A percentile compares a stretch with the other conserved stretches of the same genome.
phyloP scores from a whole-genome alignment of 2,888 invertebrate genomes.

The Synanthedon myopaeformis region DNA sequence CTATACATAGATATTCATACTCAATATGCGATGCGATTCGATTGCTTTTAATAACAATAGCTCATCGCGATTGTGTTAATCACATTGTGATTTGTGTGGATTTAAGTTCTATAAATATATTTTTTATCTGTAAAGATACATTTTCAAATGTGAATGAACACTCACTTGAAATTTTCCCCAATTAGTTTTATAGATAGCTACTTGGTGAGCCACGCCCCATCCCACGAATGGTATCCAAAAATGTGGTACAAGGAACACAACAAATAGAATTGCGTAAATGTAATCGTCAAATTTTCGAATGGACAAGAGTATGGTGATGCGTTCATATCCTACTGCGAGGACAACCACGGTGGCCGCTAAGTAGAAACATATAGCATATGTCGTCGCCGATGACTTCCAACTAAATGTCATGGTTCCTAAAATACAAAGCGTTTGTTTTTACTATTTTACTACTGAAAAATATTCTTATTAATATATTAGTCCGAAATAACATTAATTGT shows the following conservation, averaged over 20 bases:
- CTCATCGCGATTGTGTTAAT: no score
- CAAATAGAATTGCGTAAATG: constrained; percentile 76
- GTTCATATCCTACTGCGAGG: constrained; percentile 71
- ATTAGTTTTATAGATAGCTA: constrained; percentile 76
- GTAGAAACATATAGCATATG: constrained; percentile 76
- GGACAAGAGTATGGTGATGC: constrained; percentile 71
- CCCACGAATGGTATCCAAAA: constrained; percentile 79
- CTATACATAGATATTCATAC: no score
- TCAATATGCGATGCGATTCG: no score
- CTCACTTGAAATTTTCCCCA: constrained; percentile 77
- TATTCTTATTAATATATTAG: no score
- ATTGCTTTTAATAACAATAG: no score
- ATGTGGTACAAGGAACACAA: constrained; percentile 75
- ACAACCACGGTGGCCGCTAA: constrained; percentile 69
- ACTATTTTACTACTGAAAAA: no score
- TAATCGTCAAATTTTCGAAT: constrained; percentile 76
- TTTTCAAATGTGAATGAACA: background rate
- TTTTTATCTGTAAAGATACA: no score
- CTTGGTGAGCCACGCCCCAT: constrained; percentile 77
- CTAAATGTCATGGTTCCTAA: constrained; percentile 72
- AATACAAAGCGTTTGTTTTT: background rate
- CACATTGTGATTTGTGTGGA: no score
- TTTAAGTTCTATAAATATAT: no score
- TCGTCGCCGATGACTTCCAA: constrained; percentile 73
- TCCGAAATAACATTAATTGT: no score